These are phyloP conservation scores for Aselliscus stoliczkanus DNA, from an alignment of 2,797 vertebrate genomes.

Conservation along the genomic window DNA sequence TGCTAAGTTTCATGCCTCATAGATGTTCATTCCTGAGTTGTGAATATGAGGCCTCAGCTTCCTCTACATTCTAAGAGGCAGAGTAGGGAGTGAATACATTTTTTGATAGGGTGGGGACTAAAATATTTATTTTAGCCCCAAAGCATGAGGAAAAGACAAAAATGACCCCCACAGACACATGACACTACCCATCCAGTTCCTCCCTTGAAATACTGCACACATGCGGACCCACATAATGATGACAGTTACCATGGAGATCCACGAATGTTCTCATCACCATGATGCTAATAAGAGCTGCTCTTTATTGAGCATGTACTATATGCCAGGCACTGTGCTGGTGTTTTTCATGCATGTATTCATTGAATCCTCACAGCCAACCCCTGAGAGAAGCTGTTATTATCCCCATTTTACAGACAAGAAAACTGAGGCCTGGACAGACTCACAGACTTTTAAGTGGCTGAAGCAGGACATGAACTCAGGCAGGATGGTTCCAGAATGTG, in stretches of 20 bases:
- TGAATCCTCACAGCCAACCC: neutral
- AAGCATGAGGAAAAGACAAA: neutral
- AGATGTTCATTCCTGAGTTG: neutral
- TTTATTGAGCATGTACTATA: neutral
- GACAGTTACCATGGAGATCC: neutral
- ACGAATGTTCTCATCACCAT: neutral
- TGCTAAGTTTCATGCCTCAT: neutral
- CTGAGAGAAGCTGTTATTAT: neutral
- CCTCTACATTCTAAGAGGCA: neutral
- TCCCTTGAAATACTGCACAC: accelerated
- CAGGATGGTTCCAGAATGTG: neutral
- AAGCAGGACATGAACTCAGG: neutral
- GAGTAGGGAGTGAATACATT: neutral
- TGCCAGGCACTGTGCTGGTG: neutral
- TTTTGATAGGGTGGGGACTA: neutral
- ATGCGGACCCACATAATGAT: accelerated
- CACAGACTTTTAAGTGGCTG: neutral
- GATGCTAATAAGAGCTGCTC: too few relatives aligned
- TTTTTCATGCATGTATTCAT: neutral
- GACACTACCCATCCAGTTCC: neutral
- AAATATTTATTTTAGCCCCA: neutral
- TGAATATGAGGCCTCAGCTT: neutral
- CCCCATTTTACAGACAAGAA: neutral
- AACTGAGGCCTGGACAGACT: neutral
- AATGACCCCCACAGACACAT: neutral